Conservation (phyloP, 2,113 vertebrate species). For the Bucco capensis region DNA sequence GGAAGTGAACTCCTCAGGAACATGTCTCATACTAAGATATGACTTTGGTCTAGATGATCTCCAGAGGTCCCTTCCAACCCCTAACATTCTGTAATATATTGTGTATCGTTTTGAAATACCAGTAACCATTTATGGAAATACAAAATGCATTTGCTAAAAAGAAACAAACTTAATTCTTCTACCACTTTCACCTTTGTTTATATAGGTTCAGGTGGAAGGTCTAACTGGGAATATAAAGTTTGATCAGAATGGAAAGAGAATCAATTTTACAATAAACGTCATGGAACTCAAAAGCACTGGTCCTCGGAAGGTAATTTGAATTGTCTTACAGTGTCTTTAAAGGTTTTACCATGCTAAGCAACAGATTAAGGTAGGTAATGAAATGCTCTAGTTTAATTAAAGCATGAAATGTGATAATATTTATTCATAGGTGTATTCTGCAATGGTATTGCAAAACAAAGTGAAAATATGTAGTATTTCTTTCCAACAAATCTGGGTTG, state of each 20-base stretch:
- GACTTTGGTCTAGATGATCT: no score
- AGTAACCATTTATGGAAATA: not conserved
- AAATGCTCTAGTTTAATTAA: not conserved
- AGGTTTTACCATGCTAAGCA: not conserved
- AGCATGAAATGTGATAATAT: not conserved
- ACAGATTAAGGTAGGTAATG: not conserved
- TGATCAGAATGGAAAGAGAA: slow-evolving; percentile 95
- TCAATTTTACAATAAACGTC: slow-evolving; percentile 96
- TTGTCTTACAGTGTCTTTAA: slow-evolving; percentile 4
- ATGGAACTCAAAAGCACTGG: slow-evolving; percentile 98
- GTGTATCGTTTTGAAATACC: not conserved
- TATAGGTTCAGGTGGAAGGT: slow-evolving; percentile 93
- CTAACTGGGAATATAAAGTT: slow-evolving; percentile 98
- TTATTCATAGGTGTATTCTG: not conserved
- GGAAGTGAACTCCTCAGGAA: not conserved
- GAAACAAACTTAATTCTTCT: not conserved
- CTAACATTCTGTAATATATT: no score
- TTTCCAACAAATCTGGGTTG: not conserved
- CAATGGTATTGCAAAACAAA: not conserved
- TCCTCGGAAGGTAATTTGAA: slow-evolving; percentile 88
- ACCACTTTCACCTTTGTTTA: not conserved
- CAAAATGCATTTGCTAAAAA: not conserved
- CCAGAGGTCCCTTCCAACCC: no score
- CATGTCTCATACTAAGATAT: not conserved
- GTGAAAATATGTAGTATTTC: not conserved